Evolutionary conservation across 2,113 vertebrate genomes (phyloP).

Genomic region (Formicarius rufipectus): DNA sequence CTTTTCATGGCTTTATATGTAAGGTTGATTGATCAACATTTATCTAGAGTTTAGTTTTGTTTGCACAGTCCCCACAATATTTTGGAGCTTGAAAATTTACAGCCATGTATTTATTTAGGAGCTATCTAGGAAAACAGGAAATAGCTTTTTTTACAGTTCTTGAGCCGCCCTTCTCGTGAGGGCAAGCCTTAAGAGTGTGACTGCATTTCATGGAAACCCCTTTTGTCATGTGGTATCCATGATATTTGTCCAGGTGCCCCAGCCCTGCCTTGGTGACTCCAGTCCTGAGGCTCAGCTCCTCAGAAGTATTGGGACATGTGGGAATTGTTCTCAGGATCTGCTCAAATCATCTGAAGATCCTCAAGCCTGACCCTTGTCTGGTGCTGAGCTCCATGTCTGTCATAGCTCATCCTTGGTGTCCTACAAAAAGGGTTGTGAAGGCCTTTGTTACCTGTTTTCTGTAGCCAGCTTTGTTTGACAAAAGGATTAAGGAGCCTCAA

Average conservation of each 20-base stretch:
- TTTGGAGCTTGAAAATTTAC: neutral
- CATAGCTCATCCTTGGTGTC: rapidly evolving
- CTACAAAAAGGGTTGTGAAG: neutral
- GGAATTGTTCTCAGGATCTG: neutral
- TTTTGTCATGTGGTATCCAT: neutral
- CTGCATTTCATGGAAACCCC: rapidly evolving
- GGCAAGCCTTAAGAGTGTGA: neutral
- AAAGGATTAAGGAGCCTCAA: neutral
- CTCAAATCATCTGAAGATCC: neutral
- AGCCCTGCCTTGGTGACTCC: too few species aligned
- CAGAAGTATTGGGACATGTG: neutral
- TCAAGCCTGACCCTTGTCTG: neutral
- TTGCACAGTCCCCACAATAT: neutral
- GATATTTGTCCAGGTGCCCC: too few species aligned
- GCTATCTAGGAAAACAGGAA: neutral
- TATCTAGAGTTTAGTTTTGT: neutral
- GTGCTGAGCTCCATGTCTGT: neutral
- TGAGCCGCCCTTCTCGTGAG: neutral
- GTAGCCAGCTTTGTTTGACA: neutral
- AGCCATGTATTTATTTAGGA: neutral
- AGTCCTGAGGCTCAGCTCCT: neutral
- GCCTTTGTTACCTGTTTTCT: neutral
- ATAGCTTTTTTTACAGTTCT: too few species aligned
- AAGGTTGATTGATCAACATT: neutral
- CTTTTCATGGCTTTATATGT: neutral